Conservation (phyloP, 2,797 vertebrate species). For the Pelochelys cantorii region DNA sequence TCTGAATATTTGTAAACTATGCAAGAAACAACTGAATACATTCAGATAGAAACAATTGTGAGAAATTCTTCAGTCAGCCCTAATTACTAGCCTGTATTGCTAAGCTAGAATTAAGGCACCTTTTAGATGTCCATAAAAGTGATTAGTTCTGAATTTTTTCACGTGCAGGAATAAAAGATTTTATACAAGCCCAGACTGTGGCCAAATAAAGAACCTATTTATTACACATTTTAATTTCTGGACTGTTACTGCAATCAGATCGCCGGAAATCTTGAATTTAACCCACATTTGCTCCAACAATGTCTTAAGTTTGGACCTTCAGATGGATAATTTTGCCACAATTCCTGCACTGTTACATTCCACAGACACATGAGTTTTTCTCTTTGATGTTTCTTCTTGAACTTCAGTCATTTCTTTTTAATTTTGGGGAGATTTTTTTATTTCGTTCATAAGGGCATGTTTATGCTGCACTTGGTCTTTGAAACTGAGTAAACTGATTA, state of each 20-base stretch:
- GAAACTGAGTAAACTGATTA: not conserved
- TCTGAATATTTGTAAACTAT: not conserved
- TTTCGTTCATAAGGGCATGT: not conserved
- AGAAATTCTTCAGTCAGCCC: not conserved
- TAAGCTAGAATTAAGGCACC: not conserved
- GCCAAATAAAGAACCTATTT: not conserved
- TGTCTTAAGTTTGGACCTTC: not conserved
- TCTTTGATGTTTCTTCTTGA: not conserved
- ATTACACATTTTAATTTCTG: not conserved
- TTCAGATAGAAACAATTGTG: not conserved
- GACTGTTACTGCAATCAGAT: not conserved
- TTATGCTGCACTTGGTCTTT: not conserved
- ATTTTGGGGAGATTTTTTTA: not conserved
- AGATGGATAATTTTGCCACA: not conserved
- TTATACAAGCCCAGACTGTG: not conserved
- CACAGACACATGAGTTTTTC: not conserved
- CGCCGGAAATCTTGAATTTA: not conserved
- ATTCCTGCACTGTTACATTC: not conserved
- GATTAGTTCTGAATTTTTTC: not conserved
- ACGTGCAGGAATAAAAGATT: not conserved
- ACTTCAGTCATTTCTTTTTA: not conserved
- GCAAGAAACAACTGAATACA: not conserved
- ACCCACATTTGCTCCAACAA: not conserved
- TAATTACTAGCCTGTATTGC: not conserved
- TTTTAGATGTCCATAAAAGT: not conserved